Conservation (phyloP, 2,888 invertebrate genomes). For the Agriopis leucophaearia region DNA sequence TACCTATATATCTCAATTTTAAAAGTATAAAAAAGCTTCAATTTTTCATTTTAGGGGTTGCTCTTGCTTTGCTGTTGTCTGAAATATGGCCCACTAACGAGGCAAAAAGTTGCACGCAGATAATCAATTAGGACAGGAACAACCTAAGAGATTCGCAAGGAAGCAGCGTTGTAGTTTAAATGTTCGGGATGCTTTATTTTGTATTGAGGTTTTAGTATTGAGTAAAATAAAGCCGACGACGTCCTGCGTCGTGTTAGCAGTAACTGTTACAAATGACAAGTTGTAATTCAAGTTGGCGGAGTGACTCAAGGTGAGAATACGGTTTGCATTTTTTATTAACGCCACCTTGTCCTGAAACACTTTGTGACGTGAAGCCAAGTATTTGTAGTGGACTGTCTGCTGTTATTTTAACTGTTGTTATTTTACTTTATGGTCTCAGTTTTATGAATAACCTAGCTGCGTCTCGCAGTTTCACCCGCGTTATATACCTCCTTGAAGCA, state of each 20-base stretch:
- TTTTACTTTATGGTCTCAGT: not conserved
- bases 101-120: too few species aligned
- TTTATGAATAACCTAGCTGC: not conserved
- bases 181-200: not conserved
- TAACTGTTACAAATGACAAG: constrained; percentile 25
- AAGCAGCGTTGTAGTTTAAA: too few species aligned
- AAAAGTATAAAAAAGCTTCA: not conserved
- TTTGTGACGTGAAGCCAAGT: constrained; percentile 52
- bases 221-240: not conserved
- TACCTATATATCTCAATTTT: not conserved
- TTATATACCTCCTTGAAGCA: too few species aligned
- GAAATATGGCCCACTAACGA: too few species aligned
- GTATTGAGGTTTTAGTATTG: not conserved
- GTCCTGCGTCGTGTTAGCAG: constrained; percentile 6
- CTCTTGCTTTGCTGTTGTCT: not conserved
- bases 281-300: constrained; percentile 59
- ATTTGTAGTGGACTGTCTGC: constrained; percentile 18
- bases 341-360: constrained; percentile 61
- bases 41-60: too few species aligned
- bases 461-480: too few species aligned
- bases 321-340: constrained; percentile 66
- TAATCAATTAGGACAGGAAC: too few species aligned
- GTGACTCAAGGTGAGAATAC: constrained; percentile 51
- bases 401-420: constrained; percentile 4
- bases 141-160: too few species aligned